Evolutionary conservation across 2,113 vertebrate species (phyloP).

Genomic region (Petrocephalus zakoni): DNA sequence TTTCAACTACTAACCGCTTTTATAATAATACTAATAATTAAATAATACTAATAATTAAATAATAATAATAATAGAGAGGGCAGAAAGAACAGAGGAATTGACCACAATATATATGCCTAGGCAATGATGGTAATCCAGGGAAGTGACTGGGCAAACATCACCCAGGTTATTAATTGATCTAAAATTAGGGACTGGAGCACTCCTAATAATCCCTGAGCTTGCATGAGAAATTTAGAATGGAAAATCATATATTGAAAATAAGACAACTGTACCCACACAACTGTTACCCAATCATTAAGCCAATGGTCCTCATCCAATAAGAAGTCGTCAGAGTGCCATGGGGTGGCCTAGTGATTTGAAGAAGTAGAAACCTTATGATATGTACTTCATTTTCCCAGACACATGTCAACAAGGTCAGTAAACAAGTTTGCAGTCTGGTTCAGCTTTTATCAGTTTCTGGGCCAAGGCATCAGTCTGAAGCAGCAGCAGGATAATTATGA

Average conservation of each 20-base stretch:
- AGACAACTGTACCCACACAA: background rate
- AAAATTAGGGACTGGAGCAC: background rate
- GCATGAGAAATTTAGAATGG: background rate
- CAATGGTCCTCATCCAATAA: background rate
- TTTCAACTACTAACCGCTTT: background rate
- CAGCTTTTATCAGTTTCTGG: background rate
- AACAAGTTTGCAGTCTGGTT: background rate
- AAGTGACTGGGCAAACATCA: background rate
- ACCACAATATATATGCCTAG: conserved; percentile 22
- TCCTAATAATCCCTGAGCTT: conserved; percentile 14
- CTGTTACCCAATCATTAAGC: background rate
- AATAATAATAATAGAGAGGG: background rate
- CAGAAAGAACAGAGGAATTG: background rate
- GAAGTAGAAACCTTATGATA: background rate
- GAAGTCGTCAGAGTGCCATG: background rate
- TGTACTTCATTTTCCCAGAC: background rate
- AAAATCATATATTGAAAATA: conserved; percentile 4
- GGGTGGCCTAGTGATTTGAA: background rate
- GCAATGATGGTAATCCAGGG: conserved; percentile 1
- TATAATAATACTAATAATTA: background rate
- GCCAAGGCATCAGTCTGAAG: background rate
- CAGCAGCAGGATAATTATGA: background rate
- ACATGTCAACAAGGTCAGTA: background rate
- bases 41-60: background rate
- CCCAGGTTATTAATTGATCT: background rate